phyloP scores from a whole-genome alignment of 1,140 invertebrate genomes.

The Oncopodura yosiiana region DNA sequence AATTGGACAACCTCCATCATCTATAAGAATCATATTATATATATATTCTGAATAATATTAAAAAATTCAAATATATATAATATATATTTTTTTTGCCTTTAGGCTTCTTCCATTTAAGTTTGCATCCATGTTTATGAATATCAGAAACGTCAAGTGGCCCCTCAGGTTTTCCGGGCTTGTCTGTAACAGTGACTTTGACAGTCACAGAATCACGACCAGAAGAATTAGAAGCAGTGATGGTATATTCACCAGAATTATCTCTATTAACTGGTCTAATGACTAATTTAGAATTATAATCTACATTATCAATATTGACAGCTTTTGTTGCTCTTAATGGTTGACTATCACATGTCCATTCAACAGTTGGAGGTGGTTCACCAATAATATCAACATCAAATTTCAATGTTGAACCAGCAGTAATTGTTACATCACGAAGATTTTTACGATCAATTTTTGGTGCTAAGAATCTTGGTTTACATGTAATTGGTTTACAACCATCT shows the following conservation, averaged over 20 bases:
- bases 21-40: too few species aligned
- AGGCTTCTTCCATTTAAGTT: constrained; percentile 87
- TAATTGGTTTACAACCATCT: constrained; percentile 75
- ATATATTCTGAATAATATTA: constrained; percentile 42
- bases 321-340: constrained; percentile 49
- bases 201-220: constrained; percentile 80
- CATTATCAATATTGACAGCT: constrained; percentile 65
- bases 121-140: constrained; percentile 85
- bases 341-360: constrained; percentile 72
- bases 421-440: constrained; percentile 73
- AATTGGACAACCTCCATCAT: constrained; percentile 60
- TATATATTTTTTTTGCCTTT: constrained; percentile 68
- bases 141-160: constrained; percentile 82
- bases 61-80: constrained; percentile 34
- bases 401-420: constrained; percentile 83
- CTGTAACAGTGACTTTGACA: constrained; percentile 82
- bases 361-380: constrained; percentile 81
- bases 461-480: constrained; percentile 81
- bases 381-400: constrained; percentile 80
- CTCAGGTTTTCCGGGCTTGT: constrained; percentile 75
- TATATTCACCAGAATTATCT: constrained; percentile 77
- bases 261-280: constrained; percentile 67
- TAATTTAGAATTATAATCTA: constrained; percentile 79
- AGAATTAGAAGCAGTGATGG: constrained; percentile 70
- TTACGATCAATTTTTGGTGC: constrained; percentile 91